Evolutionary conservation across 2,888 invertebrate genomes (phyloP), one percentile per base, ranked within the genome.

Genomic region (Thereva unica): DNA sequence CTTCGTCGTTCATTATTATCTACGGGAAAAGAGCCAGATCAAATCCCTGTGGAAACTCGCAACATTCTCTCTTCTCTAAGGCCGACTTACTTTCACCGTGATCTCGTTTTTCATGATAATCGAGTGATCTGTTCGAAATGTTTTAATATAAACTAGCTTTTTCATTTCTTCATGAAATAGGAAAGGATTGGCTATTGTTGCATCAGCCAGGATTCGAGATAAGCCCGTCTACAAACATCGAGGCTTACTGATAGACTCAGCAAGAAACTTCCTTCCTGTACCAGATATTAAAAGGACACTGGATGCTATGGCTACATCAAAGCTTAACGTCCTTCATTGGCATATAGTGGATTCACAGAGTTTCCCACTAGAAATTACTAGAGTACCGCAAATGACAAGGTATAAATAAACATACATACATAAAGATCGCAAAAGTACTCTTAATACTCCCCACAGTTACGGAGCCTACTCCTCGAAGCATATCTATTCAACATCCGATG

Each of bases 271-370:
- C 76, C 83, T 97, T 35, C 88, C 92, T 0, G 78, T 93, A 70
- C 78, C 78, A 9, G 84, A 85, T 53, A 87, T 93, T 23, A 85
- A 86, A 73, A 85, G 84, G 71, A 90, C 90, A 54, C 82, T 95
- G 71, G 91, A 95, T 73, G 95, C 87, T 1, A 93, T 97, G 91
- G 89, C 91, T 1, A 85, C 91, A 12, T 89, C 89, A 56, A 97
- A 97, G 80, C 81, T 97, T 83, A 97, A 97, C 77, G 91, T 94
- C 0, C 86, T 97, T 52, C 97, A 97, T 77, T 97, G 96, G 95
- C 93, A 93, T 76, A 88, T 88, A 0, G 91, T 92, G 0, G 97
- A 97, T 79, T 88, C 93, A 1, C 95, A 96, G 72, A 95, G 95
- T 74, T 97, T 96, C 80, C 96, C 97, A 0, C 83, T 95, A 75